Base-by-base conservation (phyloP, 1,140 invertebrate genomes). In the Globodera ellingtonae region DNA sequence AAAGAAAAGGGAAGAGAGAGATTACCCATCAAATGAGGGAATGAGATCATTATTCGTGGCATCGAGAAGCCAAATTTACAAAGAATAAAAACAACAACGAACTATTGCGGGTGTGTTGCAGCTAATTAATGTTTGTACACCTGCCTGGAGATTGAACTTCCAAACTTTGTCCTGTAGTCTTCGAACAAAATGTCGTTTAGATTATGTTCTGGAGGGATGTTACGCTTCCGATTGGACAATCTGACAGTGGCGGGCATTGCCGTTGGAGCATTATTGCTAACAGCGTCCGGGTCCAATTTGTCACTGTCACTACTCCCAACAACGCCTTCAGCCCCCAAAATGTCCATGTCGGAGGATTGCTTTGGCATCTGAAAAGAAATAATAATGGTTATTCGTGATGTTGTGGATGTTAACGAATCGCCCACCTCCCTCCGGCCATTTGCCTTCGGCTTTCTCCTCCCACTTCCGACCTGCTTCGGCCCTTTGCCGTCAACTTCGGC, bases 111-210 rank as follows among this genome's bases (percentile, higher is more conserved):
- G 46, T n/a, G 21, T 21, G 3, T 35, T 13, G 48, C 24, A 21
- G 6, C 35, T 50, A 5, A 10, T 24, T 72, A 72, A 72, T 72
- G 56, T 21, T 24, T 72, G 56, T 52, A 72, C 9, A 59, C 48
- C 10, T 72, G 24, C 72, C 72, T 24, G 10, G 48, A 21, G 46
- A 72, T 72, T 8, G n/a, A n/a, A 47, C 46, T 24, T 24, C 35
- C 24, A 21, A 46, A 72, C 35, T 72, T 72, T 13, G n/a, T 72
- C 4, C 9, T 3, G 10, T 72, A 72, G 4, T 72, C 72, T n/a
- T 72, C 72, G 56, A 24, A 72, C 35, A 72, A 47, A 10, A 59
- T 6, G 56, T 72, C 72, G 24, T 72, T 48, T 47, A 72, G 4
- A 46, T 18, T 62, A 6, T 18, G 18, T 15, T 62, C 56, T 6